Conservation (phyloP, 2,797 vertebrate genomes). For the Arvicola amphibius region DNA sequence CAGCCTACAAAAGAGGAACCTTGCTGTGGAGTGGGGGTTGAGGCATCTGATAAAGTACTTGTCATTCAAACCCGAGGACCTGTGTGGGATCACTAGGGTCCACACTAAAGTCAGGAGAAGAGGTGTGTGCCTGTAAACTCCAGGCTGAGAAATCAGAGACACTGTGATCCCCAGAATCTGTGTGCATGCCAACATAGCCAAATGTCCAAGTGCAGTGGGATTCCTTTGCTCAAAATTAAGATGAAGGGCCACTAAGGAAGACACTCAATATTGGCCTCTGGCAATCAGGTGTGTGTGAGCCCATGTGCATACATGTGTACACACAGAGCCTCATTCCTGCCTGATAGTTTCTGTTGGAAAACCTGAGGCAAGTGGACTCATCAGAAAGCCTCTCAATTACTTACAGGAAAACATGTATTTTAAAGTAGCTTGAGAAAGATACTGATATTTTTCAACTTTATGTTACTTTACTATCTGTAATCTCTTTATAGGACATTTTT, state of each 20-base stretch:
- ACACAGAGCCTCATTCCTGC: not conserved
- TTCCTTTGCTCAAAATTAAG: not conserved
- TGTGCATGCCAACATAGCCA: not conserved
- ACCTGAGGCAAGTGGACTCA: conserved; percentile 28
- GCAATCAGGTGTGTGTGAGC: not conserved
- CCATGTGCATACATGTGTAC: no score
- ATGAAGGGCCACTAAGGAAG: not conserved
- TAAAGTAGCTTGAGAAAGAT: not conserved
- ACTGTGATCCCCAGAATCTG: not conserved
- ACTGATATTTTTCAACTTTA: not conserved
- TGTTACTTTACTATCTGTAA: not conserved
- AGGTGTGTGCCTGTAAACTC: not conserved
- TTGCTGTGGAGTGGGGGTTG: not conserved
- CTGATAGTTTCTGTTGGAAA: not conserved
- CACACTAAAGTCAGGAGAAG: not conserved
- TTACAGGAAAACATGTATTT: not conserved
- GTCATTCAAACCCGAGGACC: not conserved
- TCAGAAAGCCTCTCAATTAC: conserved; percentile 1
- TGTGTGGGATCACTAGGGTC: not conserved
- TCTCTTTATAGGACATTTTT: not conserved
- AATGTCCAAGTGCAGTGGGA: not conserved
- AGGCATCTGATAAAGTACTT: not conserved
- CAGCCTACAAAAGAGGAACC: not conserved
- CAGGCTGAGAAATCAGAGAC: not conserved
- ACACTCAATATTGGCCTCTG: not conserved